Evolutionary conservation across 1,140 invertebrate genomes (phyloP), one percentile per base, ranked within the genome.

Genomic region (Cecropterus lyciades): DNA sequence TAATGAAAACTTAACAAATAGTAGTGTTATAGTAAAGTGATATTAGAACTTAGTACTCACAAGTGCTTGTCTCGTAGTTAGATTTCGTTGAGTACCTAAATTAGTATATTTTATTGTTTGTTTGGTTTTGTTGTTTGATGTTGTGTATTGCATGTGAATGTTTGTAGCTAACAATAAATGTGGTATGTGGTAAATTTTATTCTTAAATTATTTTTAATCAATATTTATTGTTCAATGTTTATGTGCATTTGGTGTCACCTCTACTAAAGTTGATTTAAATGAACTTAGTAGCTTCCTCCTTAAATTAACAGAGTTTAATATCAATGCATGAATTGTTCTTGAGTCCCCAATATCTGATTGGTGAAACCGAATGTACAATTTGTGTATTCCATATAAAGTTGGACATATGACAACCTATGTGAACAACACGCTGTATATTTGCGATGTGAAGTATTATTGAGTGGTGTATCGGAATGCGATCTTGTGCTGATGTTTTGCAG

Each of bases 401-500:
- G 46, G 66, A 77, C 52, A 75, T 72, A 62, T 68, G 45, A 72
- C 67, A 67, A 72, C 24, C 14, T 70, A 65, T 57, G 66, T 53
- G 40, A 53, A 67, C 65, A 70, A 75, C 72, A 73, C 80, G 78
- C 80, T 80, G 79, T 85, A 77, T 68, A 82, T 75, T 71, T 79
- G 78, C 83, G 77, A 76, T 77, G 82, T 84, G 83, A 82, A 79
- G 81, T 82, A 77, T 60, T 83, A 82, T 72, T 86, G 71, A 85
- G 82, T 91, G 87, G 85, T 92, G 88, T 93, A 91, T 89, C 87
- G 92, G 93, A 93, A 91, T 91, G 92, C 90, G 90, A 90, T 89
- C 79, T 88, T 94, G 93, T 94, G 94, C 94, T 94, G 94, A 95
- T 95, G 95, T 96, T 95, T 97, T 97, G 94, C 96, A 97, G 96